Evolutionary conservation across 2,888 invertebrate species (phyloP).

Genomic region (Hirudinaria manillensis): DNA sequence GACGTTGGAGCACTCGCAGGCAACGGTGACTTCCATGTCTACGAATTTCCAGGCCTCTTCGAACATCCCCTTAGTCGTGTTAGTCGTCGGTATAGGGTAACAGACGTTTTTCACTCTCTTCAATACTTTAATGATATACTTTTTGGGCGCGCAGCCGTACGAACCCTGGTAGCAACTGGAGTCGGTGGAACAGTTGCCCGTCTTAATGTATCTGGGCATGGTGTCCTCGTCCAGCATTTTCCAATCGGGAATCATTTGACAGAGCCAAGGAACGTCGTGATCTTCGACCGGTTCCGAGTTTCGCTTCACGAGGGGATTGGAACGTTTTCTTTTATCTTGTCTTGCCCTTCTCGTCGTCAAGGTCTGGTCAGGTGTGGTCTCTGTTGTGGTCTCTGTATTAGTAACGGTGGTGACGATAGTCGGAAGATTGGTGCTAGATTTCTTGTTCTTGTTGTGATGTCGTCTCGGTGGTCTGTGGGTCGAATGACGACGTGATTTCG

Average conservation of each 20-base stretch:
- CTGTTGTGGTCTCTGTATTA: neutral
- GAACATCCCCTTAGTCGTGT: neutral
- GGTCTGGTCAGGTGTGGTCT: neutral
- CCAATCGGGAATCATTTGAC: neutral
- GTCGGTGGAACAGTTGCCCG: neutral
- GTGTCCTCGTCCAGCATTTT: constrained; percentile 2
- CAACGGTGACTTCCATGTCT: constrained; percentile 7
- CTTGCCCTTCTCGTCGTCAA: neutral
- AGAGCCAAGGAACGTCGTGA: neutral
- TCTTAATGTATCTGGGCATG: constrained; percentile 3
- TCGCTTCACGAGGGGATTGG: neutral
- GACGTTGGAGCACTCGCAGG: constrained; percentile 13
- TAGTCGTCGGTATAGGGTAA: neutral
- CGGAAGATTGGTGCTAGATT: neutral
- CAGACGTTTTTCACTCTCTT: constrained; percentile 14
- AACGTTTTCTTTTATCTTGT: too few relatives aligned
- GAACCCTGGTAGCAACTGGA: constrained; percentile 7
- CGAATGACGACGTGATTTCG: neutral
- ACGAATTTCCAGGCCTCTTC: constrained; percentile 18
- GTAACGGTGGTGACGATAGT: neutral
- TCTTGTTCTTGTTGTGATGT: neutral
- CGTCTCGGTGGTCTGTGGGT: too few relatives aligned
- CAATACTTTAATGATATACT: constrained; percentile 15
- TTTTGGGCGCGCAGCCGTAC: constrained; percentile 8
- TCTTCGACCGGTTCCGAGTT: neutral